Conservation (phyloP, 2,888 invertebrate genomes). For the Eledona agricola region DNA sequence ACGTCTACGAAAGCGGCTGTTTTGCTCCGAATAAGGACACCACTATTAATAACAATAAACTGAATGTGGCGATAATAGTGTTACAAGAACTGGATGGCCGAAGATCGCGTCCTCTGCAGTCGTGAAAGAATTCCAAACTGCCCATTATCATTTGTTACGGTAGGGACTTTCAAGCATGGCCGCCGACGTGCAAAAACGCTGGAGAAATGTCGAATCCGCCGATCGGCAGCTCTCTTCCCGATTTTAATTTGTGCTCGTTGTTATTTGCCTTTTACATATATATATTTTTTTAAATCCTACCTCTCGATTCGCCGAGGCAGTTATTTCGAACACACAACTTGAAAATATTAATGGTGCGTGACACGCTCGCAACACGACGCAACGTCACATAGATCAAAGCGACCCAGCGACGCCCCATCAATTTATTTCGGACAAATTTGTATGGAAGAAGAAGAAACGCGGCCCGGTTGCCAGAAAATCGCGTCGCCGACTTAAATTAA, state of each 20-base stretch:
- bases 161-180: slow-evolving; percentile 46
- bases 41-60: slow-evolving; percentile 65
- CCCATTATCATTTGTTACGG: slow-evolving; percentile 63
- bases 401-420: slow-evolving; percentile 12
- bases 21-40: slow-evolving; percentile 60
- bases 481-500: slow-evolving; percentile 37
- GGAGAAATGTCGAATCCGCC: slow-evolving; percentile 5
- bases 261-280: no score
- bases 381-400: slow-evolving; percentile 24
- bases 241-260: no score
- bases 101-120: slow-evolving; percentile 43
- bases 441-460: no score
- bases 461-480: slow-evolving; percentile 28
- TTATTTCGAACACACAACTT: no score
- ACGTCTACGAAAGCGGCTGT: slow-evolving; percentile 59
- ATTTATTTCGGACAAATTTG: slow-evolving; percentile 28
- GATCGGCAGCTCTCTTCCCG: no score
- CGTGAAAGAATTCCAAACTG: slow-evolving; percentile 61
- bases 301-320: no score
- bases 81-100: slow-evolving; percentile 57
- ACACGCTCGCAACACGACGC: slow-evolving; percentile 12
- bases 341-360: not conserved
- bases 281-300: no score
- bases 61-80: slow-evolving; percentile 64
- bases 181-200: slow-evolving; percentile 43